Conservation (phyloP, 1,140 invertebrate species). For the Achatina immaculata region DNA sequence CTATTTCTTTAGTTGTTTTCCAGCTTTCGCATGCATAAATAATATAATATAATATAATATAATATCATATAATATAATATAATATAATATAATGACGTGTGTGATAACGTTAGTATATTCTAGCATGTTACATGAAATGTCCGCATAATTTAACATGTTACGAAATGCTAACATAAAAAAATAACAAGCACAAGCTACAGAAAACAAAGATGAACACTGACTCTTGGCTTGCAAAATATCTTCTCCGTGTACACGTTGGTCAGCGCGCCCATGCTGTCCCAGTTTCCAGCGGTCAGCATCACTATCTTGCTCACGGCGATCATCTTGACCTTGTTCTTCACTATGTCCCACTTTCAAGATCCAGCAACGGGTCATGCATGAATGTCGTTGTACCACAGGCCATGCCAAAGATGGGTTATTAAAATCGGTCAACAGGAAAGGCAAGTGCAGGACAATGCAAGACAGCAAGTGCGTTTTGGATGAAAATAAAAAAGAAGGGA, state of each 20-base stretch:
- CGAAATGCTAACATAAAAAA: not conserved
- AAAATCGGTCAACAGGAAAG: no score
- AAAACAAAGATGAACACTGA: conserved; percentile 45
- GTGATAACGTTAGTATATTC: no score
- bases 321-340: conserved; percentile 68
- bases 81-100: no score
- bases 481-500: not conserved
- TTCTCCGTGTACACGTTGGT: conserved; percentile 69
- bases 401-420: no score
- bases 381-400: no score
- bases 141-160: not conserved
- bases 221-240: conserved; percentile 64
- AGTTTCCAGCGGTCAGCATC: conserved; percentile 64
- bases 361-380: no score
- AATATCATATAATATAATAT: not conserved
- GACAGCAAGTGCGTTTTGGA: no score
- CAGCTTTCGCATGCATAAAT: no score
- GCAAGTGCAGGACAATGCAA: no score
- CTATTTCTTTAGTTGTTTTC: no score
- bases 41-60: no score
- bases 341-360: conserved; percentile 71
- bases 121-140: no score
- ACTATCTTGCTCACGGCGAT: conserved; percentile 69
- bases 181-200: not conserved
- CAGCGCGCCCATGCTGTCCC: conserved; percentile 70